These are phyloP conservation scores for Drosophila gunungcola DNA, from an alignment of 1,140 invertebrate genomes.

Conservation along the genomic window DNA sequence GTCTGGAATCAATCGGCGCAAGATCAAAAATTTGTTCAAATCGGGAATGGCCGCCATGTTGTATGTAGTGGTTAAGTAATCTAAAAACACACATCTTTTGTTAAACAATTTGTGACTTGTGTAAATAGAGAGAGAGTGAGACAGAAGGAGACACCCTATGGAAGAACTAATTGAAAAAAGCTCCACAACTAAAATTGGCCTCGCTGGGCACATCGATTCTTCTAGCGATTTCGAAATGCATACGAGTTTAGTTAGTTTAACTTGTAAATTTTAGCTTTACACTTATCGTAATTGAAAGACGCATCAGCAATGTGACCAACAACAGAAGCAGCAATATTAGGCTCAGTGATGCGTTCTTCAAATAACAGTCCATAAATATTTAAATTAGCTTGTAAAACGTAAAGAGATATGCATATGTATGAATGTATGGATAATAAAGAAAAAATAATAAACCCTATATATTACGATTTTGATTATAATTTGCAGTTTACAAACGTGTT, in stretches of 20 bases:
- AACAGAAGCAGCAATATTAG: conserved; percentile 27
- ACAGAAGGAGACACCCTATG: conserved; percentile 48
- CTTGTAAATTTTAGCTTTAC: conserved; percentile 83
- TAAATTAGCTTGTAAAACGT: conserved; percentile 76
- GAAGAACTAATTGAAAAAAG: conserved; percentile 47
- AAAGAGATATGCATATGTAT: conserved; percentile 67
- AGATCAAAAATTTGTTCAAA: conserved; percentile 42
- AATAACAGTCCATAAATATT: conserved; percentile 82
- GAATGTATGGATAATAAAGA: conserved; percentile 60
- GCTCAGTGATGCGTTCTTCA: conserved; percentile 54
- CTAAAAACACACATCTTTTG: conserved; percentile 48
- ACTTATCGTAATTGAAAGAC: conserved; percentile 68
- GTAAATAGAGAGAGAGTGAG: conserved; percentile 71
- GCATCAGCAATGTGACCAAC: conserved; percentile 19
- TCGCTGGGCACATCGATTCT: conserved; percentile 55
- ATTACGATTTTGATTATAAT: no score
- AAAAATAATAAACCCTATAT: conserved; percentile 47
- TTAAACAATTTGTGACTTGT: conserved; percentile 79
- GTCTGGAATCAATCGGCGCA: conserved; percentile 40
- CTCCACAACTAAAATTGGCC: conserved; percentile 50
- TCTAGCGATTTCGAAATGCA: conserved; percentile 72
- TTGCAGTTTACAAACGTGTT: no score
- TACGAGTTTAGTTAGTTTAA: conserved; percentile 78
- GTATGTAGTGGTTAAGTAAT: conserved; percentile 76
- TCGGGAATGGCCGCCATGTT: conserved; percentile 66